Evolutionary conservation across 2,113 vertebrate species (phyloP), one percentile per base, ranked within the genome.

Genomic region (Datnioides undecimradiatus): DNA sequence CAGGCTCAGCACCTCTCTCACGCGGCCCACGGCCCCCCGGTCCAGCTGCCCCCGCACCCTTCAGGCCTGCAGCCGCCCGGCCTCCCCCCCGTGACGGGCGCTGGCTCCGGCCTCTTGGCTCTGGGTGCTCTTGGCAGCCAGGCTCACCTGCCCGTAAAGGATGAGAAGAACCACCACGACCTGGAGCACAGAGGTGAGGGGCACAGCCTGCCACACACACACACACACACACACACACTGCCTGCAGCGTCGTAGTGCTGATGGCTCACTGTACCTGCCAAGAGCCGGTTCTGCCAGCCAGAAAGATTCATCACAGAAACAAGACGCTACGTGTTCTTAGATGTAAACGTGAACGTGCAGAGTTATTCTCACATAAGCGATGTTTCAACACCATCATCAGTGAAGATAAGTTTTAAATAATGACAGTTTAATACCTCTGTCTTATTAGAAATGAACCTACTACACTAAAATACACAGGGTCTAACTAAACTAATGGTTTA

Each of bases 1-100:
- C 97, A 99, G 95, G 97, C 97, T 0, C 97, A 99, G 92, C 98
- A 98, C 91, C 97, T 99, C 67, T 98, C 98, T 27, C 98, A 99
- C 16, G 96, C 98, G 0, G 96, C 97, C 21, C 98, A 99, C 0
- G 97, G 97, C 0, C 97, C 97, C 41, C 97, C 97, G 0, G 96
- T 99, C 17, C 98, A 98, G 94, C 89, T 99, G 88, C 98, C 98
- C 0, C 97, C 97, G 0, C 98, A 98, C 84, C 97, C 97, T 0
- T 97, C 97, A 0, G 96, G 96, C 52, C 96, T 99, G 29, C 97
- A 97, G 92, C 97, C 97, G 0, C 97, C 97, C 0, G 97, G 97
- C 27, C 85, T 99, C 16, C 96, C 98, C 4, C 94, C 98, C 0
- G 96, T 95, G 89, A 95, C 95, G 0, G 97, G 96, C 29, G 93